Conservation (phyloP, 2,797 vertebrate genomes). For the Lacerta agilis region DNA sequence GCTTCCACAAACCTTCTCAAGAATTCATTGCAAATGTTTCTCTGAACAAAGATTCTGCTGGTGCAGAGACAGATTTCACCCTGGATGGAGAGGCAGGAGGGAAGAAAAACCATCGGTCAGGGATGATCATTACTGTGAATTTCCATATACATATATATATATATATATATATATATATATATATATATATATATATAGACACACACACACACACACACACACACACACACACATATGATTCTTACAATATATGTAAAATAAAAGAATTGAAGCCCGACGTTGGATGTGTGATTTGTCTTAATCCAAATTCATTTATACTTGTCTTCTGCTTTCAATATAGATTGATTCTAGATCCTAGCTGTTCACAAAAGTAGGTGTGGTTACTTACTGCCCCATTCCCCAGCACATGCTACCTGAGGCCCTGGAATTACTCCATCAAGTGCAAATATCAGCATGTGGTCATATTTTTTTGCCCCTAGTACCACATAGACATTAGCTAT, state of each 20-base stretch:
- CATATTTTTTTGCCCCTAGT: not conserved
- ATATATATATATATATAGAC: no score
- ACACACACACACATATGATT: no score
- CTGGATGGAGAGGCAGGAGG: slow-evolving; percentile 68
- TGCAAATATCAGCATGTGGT: not conserved
- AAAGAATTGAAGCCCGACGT: not conserved
- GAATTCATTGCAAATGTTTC: slow-evolving; percentile 88
- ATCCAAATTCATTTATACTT: no score
- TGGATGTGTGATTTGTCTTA: no score
- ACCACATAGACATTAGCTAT: not conserved
- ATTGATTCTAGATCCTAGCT: not conserved
- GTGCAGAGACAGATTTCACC: slow-evolving; percentile 97
- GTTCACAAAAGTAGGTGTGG: no score
- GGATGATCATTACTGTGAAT: not conserved
- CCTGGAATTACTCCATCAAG: not conserved
- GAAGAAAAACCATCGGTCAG: not conserved
- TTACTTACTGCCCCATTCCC: no score
- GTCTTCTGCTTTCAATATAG: not conserved
- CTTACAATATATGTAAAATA: not conserved
- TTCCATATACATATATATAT: not conserved
- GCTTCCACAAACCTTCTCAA: slow-evolving; percentile 90
- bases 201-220: no score
- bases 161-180: not conserved
- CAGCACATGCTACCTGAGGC: no score
- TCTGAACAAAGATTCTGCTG: slow-evolving; percentile 96